Percentiles rank a stretch among this genome's conserved stretches.
These are phyloP conservation scores for Aphaenogaster floridana DNA, from an alignment of 1,140 invertebrate genomes.

Conservation along the genomic window DNA sequence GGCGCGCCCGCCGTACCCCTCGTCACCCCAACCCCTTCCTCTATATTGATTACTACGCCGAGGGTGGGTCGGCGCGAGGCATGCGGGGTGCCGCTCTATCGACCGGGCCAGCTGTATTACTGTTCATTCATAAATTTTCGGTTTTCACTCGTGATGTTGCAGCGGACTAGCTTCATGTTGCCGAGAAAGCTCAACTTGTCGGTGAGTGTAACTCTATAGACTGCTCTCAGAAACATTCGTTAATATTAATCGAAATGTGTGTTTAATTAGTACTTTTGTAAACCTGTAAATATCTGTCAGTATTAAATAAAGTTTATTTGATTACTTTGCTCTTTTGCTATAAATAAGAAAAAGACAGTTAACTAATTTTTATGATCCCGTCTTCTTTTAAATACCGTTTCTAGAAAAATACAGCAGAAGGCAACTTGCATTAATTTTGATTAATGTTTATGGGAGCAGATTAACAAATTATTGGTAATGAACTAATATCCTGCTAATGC, in stretches of 20 bases:
- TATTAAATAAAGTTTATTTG: not conserved
- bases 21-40: slow-evolving; percentile 41
- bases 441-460: not conserved
- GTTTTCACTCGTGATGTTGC: slow-evolving; percentile 54
- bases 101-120: slow-evolving; percentile 73
- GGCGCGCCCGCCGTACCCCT: slow-evolving; percentile 44
- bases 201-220: not conserved
- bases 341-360: not conserved
- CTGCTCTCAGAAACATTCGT: not conserved
- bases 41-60: slow-evolving; percentile 71
- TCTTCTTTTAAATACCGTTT: not conserved
- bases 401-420: not conserved
- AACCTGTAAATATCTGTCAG: not conserved
- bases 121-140: slow-evolving; percentile 76
- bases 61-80: slow-evolving; percentile 16
- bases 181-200: not conserved
- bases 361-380: not conserved
- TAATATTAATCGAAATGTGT: not conserved
- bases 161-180: not conserved
- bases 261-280: not conserved
- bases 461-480: not conserved
- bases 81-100: slow-evolving; percentile 67
- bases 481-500: not conserved
- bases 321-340: not conserved
- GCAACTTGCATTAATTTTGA: not conserved